These are phyloP conservation scores for Cephalopholis sonnerati DNA, from an alignment of 2,113 vertebrate species.

Conservation along the genomic window DNA sequence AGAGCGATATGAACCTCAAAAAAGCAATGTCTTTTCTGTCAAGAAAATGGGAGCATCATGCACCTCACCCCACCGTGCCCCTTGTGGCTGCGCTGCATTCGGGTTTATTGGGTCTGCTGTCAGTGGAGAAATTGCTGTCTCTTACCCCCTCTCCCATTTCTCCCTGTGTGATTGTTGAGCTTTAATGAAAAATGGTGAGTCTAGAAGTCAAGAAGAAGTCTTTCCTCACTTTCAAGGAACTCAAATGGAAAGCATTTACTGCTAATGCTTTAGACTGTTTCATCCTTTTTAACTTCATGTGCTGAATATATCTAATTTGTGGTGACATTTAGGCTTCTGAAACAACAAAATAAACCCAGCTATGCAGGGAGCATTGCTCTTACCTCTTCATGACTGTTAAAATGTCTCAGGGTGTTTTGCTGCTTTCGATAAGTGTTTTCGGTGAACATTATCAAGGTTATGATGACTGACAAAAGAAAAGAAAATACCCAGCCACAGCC, in stretches of 20 bases:
- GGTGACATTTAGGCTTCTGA: background rate
- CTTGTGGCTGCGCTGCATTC: constrained; percentile 21
- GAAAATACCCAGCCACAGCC: background rate
- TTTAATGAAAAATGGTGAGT: constrained; percentile 37
- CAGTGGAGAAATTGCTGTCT: constrained; percentile 43
- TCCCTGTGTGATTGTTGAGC: constrained; percentile 19
- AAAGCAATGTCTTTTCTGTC: constrained; percentile 38
- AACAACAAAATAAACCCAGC: background rate
- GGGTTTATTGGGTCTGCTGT: constrained; percentile 48
- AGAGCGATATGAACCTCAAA: constrained; percentile 18
- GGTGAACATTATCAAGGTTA: constrained; percentile 8
- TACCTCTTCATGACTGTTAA: background rate
- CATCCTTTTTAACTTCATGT: background rate
- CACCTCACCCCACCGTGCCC: constrained; percentile 7
- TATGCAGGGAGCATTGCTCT: background rate
- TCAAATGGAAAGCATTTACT: constrained; percentile 7
- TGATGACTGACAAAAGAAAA: background rate
- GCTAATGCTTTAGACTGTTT: background rate
- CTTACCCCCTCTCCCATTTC: background rate
- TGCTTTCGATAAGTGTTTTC: background rate
- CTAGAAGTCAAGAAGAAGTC: background rate
- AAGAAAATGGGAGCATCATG: constrained; percentile 22
- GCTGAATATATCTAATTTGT: background rate
- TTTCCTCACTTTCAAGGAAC: background rate
- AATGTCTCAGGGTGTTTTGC: background rate